Evolutionary conservation across 1,140 invertebrate species (phyloP), one percentile per base, ranked within the genome.

Genomic region (Pseudomyrmex sp.): DNA sequence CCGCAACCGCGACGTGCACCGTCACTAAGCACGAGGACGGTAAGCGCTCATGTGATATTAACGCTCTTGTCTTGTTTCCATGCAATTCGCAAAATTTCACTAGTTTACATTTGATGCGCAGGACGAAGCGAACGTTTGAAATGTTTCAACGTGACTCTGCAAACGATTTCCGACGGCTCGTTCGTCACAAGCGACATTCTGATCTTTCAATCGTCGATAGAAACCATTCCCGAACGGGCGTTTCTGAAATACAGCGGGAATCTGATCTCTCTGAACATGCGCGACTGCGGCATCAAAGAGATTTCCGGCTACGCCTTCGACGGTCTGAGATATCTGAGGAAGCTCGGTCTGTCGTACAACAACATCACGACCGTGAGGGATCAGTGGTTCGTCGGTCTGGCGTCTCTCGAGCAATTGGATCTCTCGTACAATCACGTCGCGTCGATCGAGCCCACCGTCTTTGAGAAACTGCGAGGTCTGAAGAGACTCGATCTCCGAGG

Each of bases 361-460:
- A 89, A 91, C 12, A 89, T 94, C 9, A 82, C 63, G 59, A n/a
- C 10, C 1, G 83, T 92, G 15, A 83, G 65, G 8, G 59, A 72
- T 5, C 73, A 63, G 7, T 93, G 92, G 92, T 93, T 94, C 88
- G 18, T 2, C 15, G 46, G 82, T 59, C 20, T 92, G n/a, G 13
- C 69, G 1, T 89, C 87, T 0, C 75, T 93, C 15, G 87, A 93
- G 54, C 90, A 92, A 66, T 70, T 94, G 50, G 93, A 93, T 77
- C 44, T 94, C 15, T 91, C 92, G n/a, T 92, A 91, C 83, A 93
- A 93, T 74, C 52, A 12, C 13, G 92, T 93, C 52, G 46, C 48
- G 44, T 61, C 15, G 35, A 90, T 93, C 65, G 85, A 90, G 23
- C n/a, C 85, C 0, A 20, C 35, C 13, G 84, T 90, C 20, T 93